phyloP scores from a whole-genome alignment of 2,797 vertebrate genomes.

The Pelodytes ibericus region DNA sequence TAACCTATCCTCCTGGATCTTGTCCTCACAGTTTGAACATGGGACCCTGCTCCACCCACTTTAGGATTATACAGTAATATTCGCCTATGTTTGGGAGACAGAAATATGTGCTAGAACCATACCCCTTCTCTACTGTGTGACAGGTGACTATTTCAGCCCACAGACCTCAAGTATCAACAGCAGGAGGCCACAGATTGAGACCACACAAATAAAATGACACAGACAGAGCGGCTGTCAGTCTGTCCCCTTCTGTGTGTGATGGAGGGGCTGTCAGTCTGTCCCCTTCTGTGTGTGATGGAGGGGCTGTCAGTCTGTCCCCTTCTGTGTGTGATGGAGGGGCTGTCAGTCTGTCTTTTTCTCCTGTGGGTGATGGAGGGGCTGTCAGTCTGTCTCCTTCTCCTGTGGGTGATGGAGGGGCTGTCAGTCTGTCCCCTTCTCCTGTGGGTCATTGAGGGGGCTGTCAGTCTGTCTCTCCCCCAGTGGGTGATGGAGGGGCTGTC shows the following conservation, averaged over 20 bases:
- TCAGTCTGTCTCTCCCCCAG: background rate
- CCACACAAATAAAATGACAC: no score
- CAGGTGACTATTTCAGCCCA: no score
- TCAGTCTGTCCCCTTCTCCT: background rate
- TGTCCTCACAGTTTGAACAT: no score
- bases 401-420: background rate
- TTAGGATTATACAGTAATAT: no score
- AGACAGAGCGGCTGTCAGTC: background rate
- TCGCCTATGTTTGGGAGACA: no score
- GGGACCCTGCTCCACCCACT: no score
- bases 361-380: background rate
- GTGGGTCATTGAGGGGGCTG: background rate
- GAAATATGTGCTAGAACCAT: no score
- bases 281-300: background rate
- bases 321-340: background rate
- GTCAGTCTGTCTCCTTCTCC: background rate
- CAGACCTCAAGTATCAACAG: no score
- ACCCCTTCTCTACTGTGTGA: no score
- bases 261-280: background rate
- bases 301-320: background rate
- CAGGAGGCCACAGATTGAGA: no score
- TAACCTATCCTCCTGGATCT: no score
- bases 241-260: background rate
- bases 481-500: background rate
- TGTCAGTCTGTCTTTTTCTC: background rate